Evolutionary conservation across 2,113 vertebrate species (phyloP).

Genomic region (Macrotis lagotis): DNA sequence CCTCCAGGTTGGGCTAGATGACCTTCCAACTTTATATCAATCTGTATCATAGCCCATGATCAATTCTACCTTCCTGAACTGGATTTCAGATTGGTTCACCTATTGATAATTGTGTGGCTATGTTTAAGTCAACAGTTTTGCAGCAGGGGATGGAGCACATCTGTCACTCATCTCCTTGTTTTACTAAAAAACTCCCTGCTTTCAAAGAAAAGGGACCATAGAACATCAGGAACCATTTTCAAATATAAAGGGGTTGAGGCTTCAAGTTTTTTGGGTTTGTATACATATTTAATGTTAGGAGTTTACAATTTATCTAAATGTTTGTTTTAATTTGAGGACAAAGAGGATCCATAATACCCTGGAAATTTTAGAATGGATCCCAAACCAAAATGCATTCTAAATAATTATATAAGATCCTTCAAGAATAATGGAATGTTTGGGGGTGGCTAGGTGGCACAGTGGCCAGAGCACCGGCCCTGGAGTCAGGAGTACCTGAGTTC

Average conservation of each 20-base stretch:
- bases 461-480: too few relatives aligned
- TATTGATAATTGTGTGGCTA: not conserved
- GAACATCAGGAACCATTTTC: slow-evolving; percentile 31
- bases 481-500: too few relatives aligned
- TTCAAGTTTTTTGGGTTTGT: slow-evolving; percentile 11
- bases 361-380: slow-evolving; percentile 23
- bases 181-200: not conserved
- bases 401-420: not conserved
- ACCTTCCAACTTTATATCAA: not conserved
- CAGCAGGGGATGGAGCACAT: not conserved
- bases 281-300: slow-evolving; percentile 1
- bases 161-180: not conserved
- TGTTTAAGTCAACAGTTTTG: not conserved
- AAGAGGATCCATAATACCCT: slow-evolving; percentile 15
- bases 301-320: not conserved
- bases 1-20: not conserved
- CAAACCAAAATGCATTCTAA: slow-evolving; percentile 39
- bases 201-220: not conserved
- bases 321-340: slow-evolving; percentile 26
- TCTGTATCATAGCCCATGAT: too few relatives aligned
- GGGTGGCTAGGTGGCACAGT: too few relatives aligned
- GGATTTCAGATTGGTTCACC: not conserved
- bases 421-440: slow-evolving; percentile 10
- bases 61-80: not conserved
- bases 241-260: not conserved